phyloP scores from a whole-genome alignment of 2,888 invertebrate species.

The Tipula vernalis region DNA sequence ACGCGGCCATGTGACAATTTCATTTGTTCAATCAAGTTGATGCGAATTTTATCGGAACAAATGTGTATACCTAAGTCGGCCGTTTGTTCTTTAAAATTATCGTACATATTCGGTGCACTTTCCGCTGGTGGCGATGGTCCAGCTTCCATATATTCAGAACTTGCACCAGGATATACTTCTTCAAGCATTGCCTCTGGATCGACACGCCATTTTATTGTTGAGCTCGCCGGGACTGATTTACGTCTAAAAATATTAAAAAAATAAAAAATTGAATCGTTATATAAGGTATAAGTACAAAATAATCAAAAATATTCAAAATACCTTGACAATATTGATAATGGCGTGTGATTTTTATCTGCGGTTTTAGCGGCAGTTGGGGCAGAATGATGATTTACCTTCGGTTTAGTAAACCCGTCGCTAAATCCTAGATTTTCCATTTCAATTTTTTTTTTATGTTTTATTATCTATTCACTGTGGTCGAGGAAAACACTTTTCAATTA shows the following conservation, averaged over 20 bases:
- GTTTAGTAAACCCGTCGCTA: constrained; percentile 40
- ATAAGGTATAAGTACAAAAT: background rate
- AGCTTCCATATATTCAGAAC: constrained; percentile 63
- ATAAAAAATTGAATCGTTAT: background rate
- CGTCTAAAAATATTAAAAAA: constrained; percentile 22
- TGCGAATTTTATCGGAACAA: constrained; percentile 59
- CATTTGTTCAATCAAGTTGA: constrained; percentile 63
- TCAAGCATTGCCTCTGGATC: constrained; percentile 42
- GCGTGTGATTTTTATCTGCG: constrained; percentile 29
- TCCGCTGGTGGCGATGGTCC: constrained; percentile 70
- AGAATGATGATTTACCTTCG: constrained; percentile 26
- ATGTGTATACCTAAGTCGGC: constrained; percentile 58
- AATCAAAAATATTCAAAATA: background rate
- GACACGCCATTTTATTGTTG: constrained; percentile 45
- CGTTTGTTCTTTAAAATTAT: constrained; percentile 63
- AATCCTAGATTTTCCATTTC: constrained; percentile 52
- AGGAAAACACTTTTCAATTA: too few species aligned
- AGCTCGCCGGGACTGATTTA: constrained; percentile 36
- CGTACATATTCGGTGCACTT: constrained; percentile 68
- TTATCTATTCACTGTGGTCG: too few species aligned
- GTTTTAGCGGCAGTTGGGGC: constrained; percentile 30
- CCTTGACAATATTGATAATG: constrained; percentile 27
- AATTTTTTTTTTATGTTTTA: background rate
- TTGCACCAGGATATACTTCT: constrained; percentile 51
- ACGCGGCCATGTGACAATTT: constrained; percentile 53